Evolutionary conservation across 2,113 vertebrate genomes (phyloP), one percentile per base, ranked within the genome.

Genomic region (Egretta garzetta): DNA sequence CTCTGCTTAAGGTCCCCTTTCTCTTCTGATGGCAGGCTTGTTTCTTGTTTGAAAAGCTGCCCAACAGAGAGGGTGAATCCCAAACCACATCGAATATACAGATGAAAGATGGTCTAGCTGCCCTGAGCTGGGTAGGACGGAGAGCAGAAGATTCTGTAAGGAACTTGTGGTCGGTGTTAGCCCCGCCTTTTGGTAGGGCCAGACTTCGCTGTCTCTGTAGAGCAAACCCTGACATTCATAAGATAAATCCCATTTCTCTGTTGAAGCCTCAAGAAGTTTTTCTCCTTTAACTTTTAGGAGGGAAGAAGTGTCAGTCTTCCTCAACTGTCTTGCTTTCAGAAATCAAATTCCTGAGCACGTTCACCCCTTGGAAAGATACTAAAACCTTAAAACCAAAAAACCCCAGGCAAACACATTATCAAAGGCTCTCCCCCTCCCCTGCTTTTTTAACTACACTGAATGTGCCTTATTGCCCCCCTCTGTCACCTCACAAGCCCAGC

Each of bases 31-130:
- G 68, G 73, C 63, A 74, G 85, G 12, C 45, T 66, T 86, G 14
- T 4, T 67, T 67, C 88, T 77, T n/a, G 20, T 82, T 90, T 92
- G 71, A 88, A 92, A 86, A 74, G 67, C 35, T 88, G 88, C 86
- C 56, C 68, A 67, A n/a, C 32, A 76, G 88, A 32, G 47, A 71
- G 27, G 0, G 3, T 71, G 83, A 81, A 84, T 68, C 59, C 59
- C 80, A 50, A 90, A 83, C 4, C 16, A 3, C 56, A 49, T 22
- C 35, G 79, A 19, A 67, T 62, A 53, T 1, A 10, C 45, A 27
- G 66, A 28, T 81, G 63, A 73, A 60, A 43, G 59, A 16, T 50
- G 58, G 49, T 72, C 27, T 71, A 10, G 35, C 64, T 94, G 66
- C 70, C 80, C 50, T n/a, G 26, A 66, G 11, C 14, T 81, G 53